Percentiles rank a stretch among this genome's conserved stretches.
These are phyloP conservation scores for Venusia cambrica DNA, from an alignment of 2,888 invertebrate genomes.

Conservation along the genomic window DNA sequence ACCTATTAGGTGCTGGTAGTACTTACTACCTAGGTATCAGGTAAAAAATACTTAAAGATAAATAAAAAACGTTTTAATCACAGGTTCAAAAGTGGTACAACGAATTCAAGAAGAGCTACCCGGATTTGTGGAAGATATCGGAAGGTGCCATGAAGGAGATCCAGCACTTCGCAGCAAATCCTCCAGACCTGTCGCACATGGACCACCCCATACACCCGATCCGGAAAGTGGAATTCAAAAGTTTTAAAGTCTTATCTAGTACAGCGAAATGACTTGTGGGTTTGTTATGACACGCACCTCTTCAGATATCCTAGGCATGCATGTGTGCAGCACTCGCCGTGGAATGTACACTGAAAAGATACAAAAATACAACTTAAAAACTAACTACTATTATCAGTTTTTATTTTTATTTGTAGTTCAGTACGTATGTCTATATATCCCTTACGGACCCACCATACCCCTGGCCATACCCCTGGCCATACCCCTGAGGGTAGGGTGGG, in stretches of 20 bases:
- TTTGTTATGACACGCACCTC: no score
- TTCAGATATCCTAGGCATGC: constrained; percentile 55
- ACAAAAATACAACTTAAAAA: constrained; percentile 12
- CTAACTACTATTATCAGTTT: no score
- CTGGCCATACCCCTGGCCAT: no score
- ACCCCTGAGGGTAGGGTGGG: no score
- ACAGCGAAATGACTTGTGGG: no score
- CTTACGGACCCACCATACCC: no score
- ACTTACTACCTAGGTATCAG: no score
- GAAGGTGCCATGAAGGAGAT: constrained; percentile 86
- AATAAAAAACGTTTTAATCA: constrained; percentile 10
- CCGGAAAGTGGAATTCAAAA: no score
- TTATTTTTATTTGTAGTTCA: no score
- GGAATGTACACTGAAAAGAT: constrained; percentile 46
- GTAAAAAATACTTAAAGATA: not conserved
- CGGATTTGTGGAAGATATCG: constrained; percentile 86
- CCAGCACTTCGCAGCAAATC: constrained; percentile 84
- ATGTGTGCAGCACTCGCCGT: constrained; percentile 55
- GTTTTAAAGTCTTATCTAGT: no score
- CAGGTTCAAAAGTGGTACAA: constrained; percentile 84
- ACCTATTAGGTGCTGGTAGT: no score
- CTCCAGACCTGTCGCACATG: constrained; percentile 85
- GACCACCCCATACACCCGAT: constrained; percentile 88
- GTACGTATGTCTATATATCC: no score
- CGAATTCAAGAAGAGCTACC: constrained; percentile 84